Evolutionary conservation across 2,797 vertebrate species (phyloP).

Genomic region (Hylomyscus alleni): DNA sequence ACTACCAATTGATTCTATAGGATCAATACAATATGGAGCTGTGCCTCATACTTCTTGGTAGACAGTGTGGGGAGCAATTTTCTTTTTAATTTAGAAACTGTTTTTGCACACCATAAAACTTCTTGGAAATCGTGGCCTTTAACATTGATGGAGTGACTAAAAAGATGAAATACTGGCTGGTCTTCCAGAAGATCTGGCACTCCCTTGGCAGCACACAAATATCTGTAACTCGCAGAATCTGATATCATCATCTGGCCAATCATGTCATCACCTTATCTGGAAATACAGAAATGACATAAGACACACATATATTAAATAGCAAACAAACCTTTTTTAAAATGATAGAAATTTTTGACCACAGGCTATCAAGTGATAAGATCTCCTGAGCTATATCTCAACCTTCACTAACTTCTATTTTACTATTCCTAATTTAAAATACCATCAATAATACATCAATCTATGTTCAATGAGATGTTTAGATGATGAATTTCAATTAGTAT

Average conservation of each 20-base stretch:
- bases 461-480: not conserved
- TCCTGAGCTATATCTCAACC: not conserved
- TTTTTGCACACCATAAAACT: not conserved
- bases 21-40: too few species aligned
- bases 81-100: constrained; percentile 1
- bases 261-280: not conserved
- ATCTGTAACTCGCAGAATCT: not conserved
- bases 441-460: not conserved
- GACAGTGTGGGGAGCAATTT: not conserved
- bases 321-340: not conserved
- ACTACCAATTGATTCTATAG: too few species aligned
- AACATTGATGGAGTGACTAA: not conserved
- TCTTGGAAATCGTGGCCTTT: not conserved
- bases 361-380: not conserved
- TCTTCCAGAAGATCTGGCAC: not conserved
- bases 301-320: not conserved
- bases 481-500: not conserved
- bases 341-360: not conserved
- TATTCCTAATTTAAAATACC: not conserved
- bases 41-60: not conserved
- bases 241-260: too few species aligned
- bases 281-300: too few species aligned
- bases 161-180: not conserved
- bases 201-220: not conserved
- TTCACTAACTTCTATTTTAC: not conserved